Percentiles rank a stretch among this genome's conserved stretches.
Evolutionary conservation across 1,140 invertebrate genomes (phyloP).

Genomic region (Zaprionus davidi): DNA sequence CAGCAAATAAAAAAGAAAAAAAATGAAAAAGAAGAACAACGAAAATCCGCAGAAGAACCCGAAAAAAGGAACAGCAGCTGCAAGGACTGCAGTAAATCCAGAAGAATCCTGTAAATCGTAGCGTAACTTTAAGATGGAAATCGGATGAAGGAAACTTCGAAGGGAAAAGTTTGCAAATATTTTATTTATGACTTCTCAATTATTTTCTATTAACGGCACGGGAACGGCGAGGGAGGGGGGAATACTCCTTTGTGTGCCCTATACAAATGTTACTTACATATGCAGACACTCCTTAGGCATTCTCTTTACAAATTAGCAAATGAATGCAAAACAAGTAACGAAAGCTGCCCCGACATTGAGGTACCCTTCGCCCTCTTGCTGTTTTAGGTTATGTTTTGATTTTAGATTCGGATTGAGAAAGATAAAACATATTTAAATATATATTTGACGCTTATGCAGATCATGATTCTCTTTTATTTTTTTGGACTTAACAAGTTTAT

Average conservation of each 20-base stretch:
- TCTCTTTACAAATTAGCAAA: neutral
- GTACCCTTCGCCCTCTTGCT: too few relatives aligned
- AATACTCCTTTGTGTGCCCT: too few relatives aligned
- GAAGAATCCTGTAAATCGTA: neutral
- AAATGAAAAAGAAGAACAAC: conserved; percentile 8
- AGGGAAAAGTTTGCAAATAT: conserved; percentile 4
- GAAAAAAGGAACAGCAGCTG: neutral
- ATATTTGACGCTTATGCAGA: too few relatives aligned
- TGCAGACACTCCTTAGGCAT: neutral
- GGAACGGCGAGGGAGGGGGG: too few relatives aligned
- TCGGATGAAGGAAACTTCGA: neutral
- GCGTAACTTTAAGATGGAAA: conserved; percentile 4
- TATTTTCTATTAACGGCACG: neutral
- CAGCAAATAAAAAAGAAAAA: conserved; percentile 13
- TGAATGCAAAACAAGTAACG: too few relatives aligned
- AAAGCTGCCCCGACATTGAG: too few relatives aligned
- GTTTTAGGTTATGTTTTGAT: too few relatives aligned
- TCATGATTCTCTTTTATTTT: too few relatives aligned
- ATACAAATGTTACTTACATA: too few relatives aligned
- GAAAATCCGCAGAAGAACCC: neutral
- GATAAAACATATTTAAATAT: too few relatives aligned
- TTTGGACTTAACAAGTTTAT: too few relatives aligned
- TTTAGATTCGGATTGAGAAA: too few relatives aligned
- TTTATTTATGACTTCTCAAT: conserved; percentile 12
- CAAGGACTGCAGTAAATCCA: conserved; percentile 9